A percentile compares a stretch with the other conserved stretches of the same genome.
Evolutionary conservation across 1,140 invertebrate genomes (phyloP).

Genomic region (Cardiocondyla obscurior): DNA sequence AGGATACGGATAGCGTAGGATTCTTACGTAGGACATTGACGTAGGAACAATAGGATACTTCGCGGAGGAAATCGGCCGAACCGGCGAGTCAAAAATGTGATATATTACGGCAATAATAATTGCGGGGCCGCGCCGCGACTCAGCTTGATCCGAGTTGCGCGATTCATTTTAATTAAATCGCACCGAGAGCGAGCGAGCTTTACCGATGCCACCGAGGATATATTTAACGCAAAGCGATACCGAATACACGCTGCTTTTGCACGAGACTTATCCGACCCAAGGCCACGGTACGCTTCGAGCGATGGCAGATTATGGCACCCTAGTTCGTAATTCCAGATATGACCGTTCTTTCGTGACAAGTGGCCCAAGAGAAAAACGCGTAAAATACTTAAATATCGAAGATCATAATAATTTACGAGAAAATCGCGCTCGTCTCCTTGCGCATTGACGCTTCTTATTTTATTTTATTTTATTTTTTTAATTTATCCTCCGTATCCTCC

Average conservation of each 20-base stretch:
- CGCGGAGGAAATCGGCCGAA: not conserved
- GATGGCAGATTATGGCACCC: not conserved
- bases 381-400: slow-evolving; percentile 23
- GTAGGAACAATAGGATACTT: not conserved
- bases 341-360: not conserved
- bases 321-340: not conserved
- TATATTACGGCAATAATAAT: slow-evolving; percentile 13
- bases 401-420: not conserved
- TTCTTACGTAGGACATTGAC: not conserved
- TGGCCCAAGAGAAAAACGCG: not conserved
- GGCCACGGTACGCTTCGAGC: not conserved
- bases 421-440: not conserved
- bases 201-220: not conserved
- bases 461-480: too few species aligned
- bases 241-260: not conserved
- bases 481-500: not conserved
- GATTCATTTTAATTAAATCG: slow-evolving; percentile 25
- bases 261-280: not conserved
- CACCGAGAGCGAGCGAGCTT: not conserved
- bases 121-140: not conserved
- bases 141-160: not conserved
- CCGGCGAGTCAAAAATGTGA: slow-evolving; percentile 37
- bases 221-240: slow-evolving; percentile 1
- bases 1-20: slow-evolving; percentile 2
- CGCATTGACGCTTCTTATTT: slow-evolving; percentile 11